Percentiles rank a stretch among this genome's conserved stretches.
Conservation (phyloP, 1,140 invertebrate species). For the Bombus pyrosoma region DNA sequence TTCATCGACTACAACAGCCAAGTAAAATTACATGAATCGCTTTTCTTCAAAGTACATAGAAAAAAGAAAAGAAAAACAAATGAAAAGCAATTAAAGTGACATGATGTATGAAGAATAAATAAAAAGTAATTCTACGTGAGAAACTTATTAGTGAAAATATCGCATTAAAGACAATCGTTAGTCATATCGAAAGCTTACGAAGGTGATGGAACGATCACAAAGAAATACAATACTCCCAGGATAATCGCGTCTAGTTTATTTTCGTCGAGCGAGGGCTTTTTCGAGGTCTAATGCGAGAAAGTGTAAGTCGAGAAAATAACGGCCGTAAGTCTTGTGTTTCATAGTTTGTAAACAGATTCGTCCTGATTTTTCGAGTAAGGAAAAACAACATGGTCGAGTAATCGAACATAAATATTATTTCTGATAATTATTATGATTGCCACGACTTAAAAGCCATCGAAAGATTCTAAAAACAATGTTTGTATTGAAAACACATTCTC, state of each 20-base stretch:
- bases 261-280: neutral
- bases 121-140: neutral
- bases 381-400: neutral
- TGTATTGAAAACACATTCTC: neutral
- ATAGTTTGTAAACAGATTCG: slow-evolving; percentile 37
- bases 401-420: neutral
- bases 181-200: neutral
- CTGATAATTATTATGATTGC: neutral
- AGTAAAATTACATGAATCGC: neutral
- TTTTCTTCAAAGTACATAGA: neutral
- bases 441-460: neutral
- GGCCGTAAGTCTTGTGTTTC: slow-evolving; percentile 2
- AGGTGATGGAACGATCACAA: neutral
- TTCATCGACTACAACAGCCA: slow-evolving; percentile 65
- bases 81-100: neutral
- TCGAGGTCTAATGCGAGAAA: neutral
- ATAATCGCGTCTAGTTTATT: neutral
- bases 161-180: no score
- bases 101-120: neutral
- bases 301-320: slow-evolving; percentile 26
- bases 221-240: no score
- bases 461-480: neutral
- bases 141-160: no score
- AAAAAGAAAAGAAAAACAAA: neutral
- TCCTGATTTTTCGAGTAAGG: slow-evolving; percentile 39